Evolutionary conservation across 2,888 invertebrate species (phyloP), one percentile per base, ranked within the genome.

Genomic region (Melolontha melolontha): DNA sequence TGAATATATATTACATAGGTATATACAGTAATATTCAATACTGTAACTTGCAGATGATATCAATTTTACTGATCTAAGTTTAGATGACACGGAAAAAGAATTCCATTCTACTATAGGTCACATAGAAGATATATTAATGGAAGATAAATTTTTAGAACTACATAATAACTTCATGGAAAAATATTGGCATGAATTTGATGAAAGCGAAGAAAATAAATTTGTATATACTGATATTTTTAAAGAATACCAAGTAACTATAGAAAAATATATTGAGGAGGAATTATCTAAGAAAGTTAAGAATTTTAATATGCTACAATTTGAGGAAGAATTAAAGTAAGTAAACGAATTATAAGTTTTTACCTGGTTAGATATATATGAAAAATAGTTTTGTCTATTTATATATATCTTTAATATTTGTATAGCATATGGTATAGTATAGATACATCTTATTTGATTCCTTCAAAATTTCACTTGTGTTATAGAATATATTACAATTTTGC

Each of bases 91-190:
- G 5, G 81, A 81, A 57, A 76, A 77, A 70, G 74, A 80, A 69
- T 91, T 92, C 80, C 89, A 91, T 76, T 79, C 82, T 71, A 85
- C 88, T 27, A 88, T 92, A 76, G 92, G 92, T 1, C 86, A 89
- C 72, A 90, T 92, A 72, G 92, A 92, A 83, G 91, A 92, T 76
- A 88, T 91, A 72, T 83, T 92, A 14, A 86, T 92, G 80, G 88
- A 83, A 49, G 81, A 83, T 2, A 77, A 80, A 54, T 85, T 85
- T 77, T 75, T 81, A 73, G 76, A 81, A 22, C 78, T 90, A 62
- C 90, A 90, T 75, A 82, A 84, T 44, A 79, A 83, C 62, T 92
- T 92, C 79, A 81, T 92, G 78, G 89, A 92, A 71, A 86, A 88
- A 77, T 85, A 92, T 79, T 92, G 89, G 86, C 73, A 80, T 11